phyloP scores from a whole-genome alignment of 1,140 invertebrate species.

The Hydropsyche tenuis region DNA sequence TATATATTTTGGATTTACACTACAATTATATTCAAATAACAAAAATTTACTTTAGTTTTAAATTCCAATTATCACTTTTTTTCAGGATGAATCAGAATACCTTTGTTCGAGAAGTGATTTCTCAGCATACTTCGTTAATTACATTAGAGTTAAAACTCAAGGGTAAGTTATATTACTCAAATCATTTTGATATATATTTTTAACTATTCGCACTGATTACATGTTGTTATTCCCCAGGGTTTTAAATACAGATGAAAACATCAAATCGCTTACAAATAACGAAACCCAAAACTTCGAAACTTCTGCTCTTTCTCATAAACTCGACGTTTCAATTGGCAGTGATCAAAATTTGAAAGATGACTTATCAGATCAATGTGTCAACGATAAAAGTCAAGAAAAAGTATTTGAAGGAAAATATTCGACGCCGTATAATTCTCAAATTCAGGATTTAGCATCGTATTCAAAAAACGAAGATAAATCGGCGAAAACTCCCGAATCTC shows the following conservation, averaged over 20 bases:
- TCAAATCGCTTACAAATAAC: background rate
- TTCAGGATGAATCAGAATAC: constrained; percentile 34
- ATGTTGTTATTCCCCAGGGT: background rate
- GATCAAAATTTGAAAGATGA: background rate
- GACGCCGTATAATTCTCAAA: background rate
- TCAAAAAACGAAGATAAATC: background rate
- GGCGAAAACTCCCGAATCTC: background rate
- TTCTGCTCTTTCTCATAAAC: background rate
- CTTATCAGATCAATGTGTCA: background rate
- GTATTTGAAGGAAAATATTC: background rate
- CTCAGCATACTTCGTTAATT: constrained; percentile 35
- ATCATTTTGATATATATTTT: background rate
- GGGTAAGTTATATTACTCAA: constrained; percentile 24
- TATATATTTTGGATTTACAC: no score
- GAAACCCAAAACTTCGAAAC: background rate
- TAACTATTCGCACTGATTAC: background rate
- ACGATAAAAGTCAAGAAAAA: background rate
- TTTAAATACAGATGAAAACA: background rate
- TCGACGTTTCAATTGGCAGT: background rate
- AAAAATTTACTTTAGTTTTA: no score
- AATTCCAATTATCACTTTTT: no score
- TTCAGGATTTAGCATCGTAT: background rate
- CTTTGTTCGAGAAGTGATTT: constrained; percentile 42
- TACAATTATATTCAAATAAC: no score
- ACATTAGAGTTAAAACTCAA: constrained; percentile 41